phyloP scores from a whole-genome alignment of 2,797 vertebrate species.

The Poecile montanus region DNA sequence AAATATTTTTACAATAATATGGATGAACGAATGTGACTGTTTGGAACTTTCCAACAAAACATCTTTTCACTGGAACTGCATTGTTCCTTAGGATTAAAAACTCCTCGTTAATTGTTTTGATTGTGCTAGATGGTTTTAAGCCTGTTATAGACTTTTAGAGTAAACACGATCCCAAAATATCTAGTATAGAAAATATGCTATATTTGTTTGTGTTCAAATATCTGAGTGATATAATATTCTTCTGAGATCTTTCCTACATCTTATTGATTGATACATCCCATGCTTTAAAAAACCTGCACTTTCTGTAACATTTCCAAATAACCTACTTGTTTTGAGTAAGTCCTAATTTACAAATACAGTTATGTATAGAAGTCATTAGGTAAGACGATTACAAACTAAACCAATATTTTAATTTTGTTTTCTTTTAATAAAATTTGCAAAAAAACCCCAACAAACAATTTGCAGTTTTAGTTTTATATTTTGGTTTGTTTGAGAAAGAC shows the following conservation, averaged over 20 bases:
- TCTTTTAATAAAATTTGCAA: not conserved
- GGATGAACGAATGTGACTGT: not conserved
- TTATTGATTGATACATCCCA: not conserved
- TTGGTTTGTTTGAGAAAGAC: not conserved
- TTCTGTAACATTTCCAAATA: not conserved
- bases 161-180: not conserved
- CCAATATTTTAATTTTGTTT: not conserved
- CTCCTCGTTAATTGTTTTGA: not conserved
- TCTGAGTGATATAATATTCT: not conserved
- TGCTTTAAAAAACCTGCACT: fast-evolving
- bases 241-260: not conserved
- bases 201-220: not conserved
- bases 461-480: not conserved
- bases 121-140: not conserved
- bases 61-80: not conserved
- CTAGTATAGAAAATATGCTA: not conserved
- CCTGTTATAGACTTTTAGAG: not conserved
- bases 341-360: not conserved
- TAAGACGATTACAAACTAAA: not conserved
- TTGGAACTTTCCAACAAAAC: not conserved
- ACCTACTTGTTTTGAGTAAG: not conserved
- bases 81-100: not conserved
- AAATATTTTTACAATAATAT: not conserved
- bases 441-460: not conserved
- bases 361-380: not conserved